A percentile compares a stretch with the other conserved stretches of the same genome.
These are phyloP conservation scores for Scaptomyza caliginosa DNA, from an alignment of 2,888 invertebrate genomes.

Conservation along the genomic window DNA sequence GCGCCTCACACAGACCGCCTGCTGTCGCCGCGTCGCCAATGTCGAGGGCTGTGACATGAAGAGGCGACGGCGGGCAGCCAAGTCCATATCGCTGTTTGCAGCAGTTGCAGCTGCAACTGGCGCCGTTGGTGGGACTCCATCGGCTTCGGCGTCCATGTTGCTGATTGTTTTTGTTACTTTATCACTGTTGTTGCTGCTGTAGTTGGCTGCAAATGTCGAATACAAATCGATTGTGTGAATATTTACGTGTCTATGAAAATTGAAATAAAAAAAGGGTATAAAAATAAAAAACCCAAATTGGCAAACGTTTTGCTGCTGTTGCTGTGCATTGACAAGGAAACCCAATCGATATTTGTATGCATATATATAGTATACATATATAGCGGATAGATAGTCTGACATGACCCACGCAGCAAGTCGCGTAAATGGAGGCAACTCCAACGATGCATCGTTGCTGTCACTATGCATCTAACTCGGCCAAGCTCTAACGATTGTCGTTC, in stretches of 20 bases:
- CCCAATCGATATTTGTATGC: conserved; percentile 56
- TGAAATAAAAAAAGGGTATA: conserved; percentile 39
- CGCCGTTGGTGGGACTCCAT: conserved; percentile 82
- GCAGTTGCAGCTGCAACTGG: conserved; percentile 63
- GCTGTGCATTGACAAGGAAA: conserved; percentile 67
- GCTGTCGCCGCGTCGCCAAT: conserved; percentile 89
- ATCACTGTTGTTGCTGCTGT: conserved; percentile 9
- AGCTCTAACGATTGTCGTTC: conserved; percentile 58
- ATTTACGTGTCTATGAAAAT: conserved; percentile 35
- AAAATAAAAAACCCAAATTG: conserved; percentile 51
- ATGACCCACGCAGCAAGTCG: conserved; percentile 49
- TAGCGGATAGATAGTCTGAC: conserved; percentile 8
- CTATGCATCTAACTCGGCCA: conserved; percentile 40
- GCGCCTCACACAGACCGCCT: conserved; percentile 93
- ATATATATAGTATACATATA: neutral
- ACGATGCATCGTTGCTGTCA: conserved; percentile 34
- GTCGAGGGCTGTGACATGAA: conserved; percentile 89
- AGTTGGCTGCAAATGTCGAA: conserved; percentile 29
- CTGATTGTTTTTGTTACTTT: conserved; percentile 1
- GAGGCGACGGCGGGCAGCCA: conserved; percentile 85
- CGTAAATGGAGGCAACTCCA: conserved; percentile 42
- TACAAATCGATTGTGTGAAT: conserved; percentile 34
- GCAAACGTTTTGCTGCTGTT: conserved; percentile 41
- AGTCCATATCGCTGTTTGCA: conserved; percentile 83
- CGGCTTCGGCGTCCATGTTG: conserved; percentile 83